Base-by-base conservation (phyloP, 2,888 invertebrate genomes). In the Protonemura montana region DNA sequence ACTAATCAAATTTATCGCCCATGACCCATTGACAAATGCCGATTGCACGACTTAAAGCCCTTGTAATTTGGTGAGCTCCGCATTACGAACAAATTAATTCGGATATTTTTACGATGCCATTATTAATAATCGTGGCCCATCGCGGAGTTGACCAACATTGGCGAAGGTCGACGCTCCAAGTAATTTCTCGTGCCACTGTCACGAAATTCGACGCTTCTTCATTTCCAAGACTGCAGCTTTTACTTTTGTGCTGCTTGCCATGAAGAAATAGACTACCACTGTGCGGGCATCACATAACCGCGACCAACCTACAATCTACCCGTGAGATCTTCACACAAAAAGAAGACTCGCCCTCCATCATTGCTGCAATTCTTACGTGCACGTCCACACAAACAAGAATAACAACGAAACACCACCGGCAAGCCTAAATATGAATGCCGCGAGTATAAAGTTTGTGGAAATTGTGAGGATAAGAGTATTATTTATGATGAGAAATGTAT, bases 401-500 rank as follows among this genome's bases (percentile, higher is more conserved):
- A 59, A 29, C 81, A 81, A 27, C 29, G n/a, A 2, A 81, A 27
- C 27, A 21, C 25, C 81, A 81, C n/a, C 28, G 10, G 27, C 28
- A 27, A 26, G n/a, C 28, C 27, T 80, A 28, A 26, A 28, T 80
- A 28, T 80, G 80, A 80, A 80, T 80, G 1, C 35, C 59, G 59
- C 16, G 59, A 25, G 16, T 84, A 84, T 76, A 84, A 84, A 84
- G 6, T 84, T 84, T 27, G 84, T 42, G 84, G 59, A 84, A 84
- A 27, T 81, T 26, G 59, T 59, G 26, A 76, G 84, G 84, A 84
- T 84, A 84, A 84, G 85, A 85, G 25, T 77, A 76, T 86, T 86
- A 86, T 86, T 86, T 86, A 86, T 86, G 84, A 80, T 81, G n/a
- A 77, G 83, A 21, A 42, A 85, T 86, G 86, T 80, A 85, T 86